Conservation (phyloP, 2,888 invertebrate genomes). For the Liopterus haemorrhoidalis region DNA sequence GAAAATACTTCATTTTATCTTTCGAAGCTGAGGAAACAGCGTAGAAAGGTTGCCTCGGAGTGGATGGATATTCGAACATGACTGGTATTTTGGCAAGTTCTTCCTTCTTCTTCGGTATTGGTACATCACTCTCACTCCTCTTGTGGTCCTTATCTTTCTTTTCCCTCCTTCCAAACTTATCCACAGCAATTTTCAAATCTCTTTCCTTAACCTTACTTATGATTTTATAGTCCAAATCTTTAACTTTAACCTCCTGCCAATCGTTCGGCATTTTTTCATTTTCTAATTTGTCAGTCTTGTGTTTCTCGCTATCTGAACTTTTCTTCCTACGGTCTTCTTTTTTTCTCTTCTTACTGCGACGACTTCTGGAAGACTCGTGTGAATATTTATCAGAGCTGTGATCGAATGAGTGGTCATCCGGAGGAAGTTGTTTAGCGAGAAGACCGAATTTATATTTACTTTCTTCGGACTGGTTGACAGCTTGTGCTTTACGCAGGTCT, state of each 20-base stretch:
- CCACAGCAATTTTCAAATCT: conserved; percentile 17
- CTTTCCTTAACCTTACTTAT: conserved; percentile 24
- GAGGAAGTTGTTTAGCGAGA: too few species aligned
- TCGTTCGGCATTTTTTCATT: conserved; percentile 16
- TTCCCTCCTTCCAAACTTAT: neutral
- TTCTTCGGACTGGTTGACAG: too few species aligned
- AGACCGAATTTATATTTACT: too few species aligned
- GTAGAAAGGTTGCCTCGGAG: conserved; percentile 30
- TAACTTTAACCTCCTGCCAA: conserved; percentile 30
- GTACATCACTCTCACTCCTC: conserved; percentile 6
- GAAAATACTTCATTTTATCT: conserved; percentile 16
- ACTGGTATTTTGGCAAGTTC: conserved; percentile 27
- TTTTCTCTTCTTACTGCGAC: neutral
- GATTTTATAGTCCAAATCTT: conserved; percentile 26
- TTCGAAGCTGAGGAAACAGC: conserved; percentile 5
- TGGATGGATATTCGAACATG: conserved; percentile 36
- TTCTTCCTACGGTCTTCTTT: neutral
- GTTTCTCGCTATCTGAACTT: neutral
- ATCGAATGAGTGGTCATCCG: too few species aligned
- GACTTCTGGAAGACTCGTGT: neutral
- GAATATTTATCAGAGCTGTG: neutral
- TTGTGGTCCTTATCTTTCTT: conserved; percentile 8
- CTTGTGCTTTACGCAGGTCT: too few species aligned
- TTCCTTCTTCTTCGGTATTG: conserved; percentile 8
- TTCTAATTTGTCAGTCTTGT: conserved; percentile 8